Evolutionary conservation across 2,888 invertebrate genomes (phyloP), one percentile per base, ranked within the genome.

Genomic region (Drosophila quinaria): DNA sequence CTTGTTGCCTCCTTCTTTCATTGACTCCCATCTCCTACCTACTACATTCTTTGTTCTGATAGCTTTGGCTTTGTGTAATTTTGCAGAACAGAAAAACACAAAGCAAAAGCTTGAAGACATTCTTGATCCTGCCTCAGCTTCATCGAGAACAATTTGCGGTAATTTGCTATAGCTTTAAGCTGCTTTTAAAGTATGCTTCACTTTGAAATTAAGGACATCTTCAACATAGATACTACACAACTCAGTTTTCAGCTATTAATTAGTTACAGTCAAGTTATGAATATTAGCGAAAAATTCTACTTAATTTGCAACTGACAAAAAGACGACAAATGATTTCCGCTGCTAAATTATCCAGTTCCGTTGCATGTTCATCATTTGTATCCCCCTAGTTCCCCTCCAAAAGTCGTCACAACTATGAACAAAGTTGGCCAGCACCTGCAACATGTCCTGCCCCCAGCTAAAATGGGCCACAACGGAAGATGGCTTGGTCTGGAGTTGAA

Each of bases 261-360:
- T 77, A 78, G 72, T 72, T 66, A 55, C 41, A 51, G 37, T 22
- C 62, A 46, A 51, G 67, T 47, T 51, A 46, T 70, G 56, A 65
- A 65, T 62, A 70, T 54, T 39, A 39, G 25, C 47, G 47, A 61
- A 54, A 71, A 70, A 74, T 78, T 59, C 56, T 75, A 62, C 51
- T 56, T 50, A 87, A 74, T 81, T 79, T 68, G 56, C 70, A 69
- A 61, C 72, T 86, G 88, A 83, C 88, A 89, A 89, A 86, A 70
- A 69, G 70, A 67, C 71, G 87, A 88, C 90, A 87, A 90, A 88
- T 90, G 63, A 86, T 75, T 86, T 87, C 86, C 90, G 84, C 51
- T 74, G 42, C 76, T 68, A 78, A 87, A 86, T 80, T 87, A 88
- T 75, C 74, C 81, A 86, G 81, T 83, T 90, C 89, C 90, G 90